Evolutionary conservation across 2,113 vertebrate genomes (phyloP).

Genomic region (Panthera leo): DNA sequence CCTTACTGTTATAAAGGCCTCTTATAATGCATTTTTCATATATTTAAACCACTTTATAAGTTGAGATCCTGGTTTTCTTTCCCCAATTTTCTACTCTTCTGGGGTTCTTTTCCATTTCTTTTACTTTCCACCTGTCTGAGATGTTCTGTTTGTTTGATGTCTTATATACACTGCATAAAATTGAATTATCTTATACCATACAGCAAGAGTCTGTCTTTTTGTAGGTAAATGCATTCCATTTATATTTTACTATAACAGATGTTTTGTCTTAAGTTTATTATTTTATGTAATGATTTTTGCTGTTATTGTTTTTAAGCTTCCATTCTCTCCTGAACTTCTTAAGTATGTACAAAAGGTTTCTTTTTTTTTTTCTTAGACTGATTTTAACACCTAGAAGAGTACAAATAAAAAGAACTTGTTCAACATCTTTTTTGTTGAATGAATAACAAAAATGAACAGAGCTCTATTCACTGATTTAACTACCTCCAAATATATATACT

Average conservation of each 20-base stretch:
- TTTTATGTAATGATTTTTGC: conserved; percentile 14
- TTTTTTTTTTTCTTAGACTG: neutral
- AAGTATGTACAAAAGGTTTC: neutral
- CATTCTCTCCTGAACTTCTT: neutral
- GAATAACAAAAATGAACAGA: conserved; percentile 26
- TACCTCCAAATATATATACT: neutral
- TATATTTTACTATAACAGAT: conserved; percentile 35
- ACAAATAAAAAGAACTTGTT: conserved; percentile 8
- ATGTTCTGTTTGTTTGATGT: neutral
- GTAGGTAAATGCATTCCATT: neutral
- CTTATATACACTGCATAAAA: neutral
- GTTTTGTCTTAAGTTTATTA: conserved; percentile 29
- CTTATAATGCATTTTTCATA: neutral
- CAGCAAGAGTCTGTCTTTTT: neutral
- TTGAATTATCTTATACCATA: neutral
- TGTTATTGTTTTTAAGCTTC: conserved; percentile 6
- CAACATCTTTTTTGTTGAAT: neutral
- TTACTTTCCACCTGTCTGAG: neutral
- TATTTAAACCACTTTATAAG: neutral
- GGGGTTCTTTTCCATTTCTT: neutral
- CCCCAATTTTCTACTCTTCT: neutral
- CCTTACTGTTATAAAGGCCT: neutral
- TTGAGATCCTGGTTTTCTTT: neutral
- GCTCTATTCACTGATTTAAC: neutral
- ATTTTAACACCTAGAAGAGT: neutral